phyloP scores from a whole-genome alignment of 1,140 invertebrate genomes.

The Olivierus martensii region DNA sequence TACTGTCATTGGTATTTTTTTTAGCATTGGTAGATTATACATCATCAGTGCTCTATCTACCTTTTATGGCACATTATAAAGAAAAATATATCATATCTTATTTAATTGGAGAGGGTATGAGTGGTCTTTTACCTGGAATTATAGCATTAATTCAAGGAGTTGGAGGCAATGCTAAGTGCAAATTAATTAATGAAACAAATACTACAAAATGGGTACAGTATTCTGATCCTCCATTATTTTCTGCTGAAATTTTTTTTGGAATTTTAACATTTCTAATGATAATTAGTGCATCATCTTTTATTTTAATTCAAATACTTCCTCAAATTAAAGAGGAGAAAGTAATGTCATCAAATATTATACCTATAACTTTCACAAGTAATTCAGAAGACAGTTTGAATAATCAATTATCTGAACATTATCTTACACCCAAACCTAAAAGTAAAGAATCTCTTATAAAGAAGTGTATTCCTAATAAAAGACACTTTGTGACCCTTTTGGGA shows the following conservation, averaged over 20 bases:
- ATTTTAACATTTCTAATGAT: constrained; percentile 42
- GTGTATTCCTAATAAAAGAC: no score
- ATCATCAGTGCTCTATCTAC: constrained; percentile 78
- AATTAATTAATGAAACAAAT: constrained; percentile 17
- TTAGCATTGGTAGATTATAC: constrained; percentile 79
- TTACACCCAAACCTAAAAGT: no score
- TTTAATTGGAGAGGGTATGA: constrained; percentile 62
- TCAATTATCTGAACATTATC: no score
- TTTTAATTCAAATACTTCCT: constrained; percentile 32
- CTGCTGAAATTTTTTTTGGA: constrained; percentile 48
- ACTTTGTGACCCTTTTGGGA: not conserved
- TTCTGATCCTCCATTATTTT: constrained; percentile 26
- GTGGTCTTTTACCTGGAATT: constrained; percentile 73
- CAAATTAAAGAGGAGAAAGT: constrained; percentile 14
- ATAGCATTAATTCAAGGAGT: constrained; percentile 48
- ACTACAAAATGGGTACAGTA: not conserved
- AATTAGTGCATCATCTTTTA: constrained; percentile 34
- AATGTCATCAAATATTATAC: not conserved
- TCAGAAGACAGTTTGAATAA: no score
- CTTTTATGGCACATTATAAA: constrained; percentile 71
- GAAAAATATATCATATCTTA: constrained; percentile 49
- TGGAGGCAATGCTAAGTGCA: constrained; percentile 40
- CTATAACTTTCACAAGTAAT: no score
- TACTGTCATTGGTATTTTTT: constrained; percentile 61
- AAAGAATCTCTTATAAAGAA: no score